These are phyloP conservation scores for Cyclina sinensis DNA, from an alignment of 1,140 invertebrate species.

Conservation along the genomic window DNA sequence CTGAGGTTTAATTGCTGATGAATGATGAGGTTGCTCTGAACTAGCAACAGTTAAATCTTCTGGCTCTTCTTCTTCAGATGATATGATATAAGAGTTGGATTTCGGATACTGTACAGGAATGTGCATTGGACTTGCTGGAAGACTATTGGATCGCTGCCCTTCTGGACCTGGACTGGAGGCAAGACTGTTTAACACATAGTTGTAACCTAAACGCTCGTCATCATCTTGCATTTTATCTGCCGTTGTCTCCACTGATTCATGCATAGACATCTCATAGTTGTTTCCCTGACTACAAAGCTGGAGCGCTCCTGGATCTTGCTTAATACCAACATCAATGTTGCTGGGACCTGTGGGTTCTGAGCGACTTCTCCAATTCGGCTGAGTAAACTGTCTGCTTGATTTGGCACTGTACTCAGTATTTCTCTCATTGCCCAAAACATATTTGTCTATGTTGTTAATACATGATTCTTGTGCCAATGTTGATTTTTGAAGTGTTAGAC, in stretches of 20 bases:
- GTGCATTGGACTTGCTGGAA: constrained; percentile 51
- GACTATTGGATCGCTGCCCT: background rate
- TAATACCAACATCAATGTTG: background rate
- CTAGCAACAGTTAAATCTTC: constrained; percentile 5
- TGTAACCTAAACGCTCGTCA: constrained; percentile 37
- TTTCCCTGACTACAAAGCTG: background rate
- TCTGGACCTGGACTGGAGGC: constrained; percentile 32
- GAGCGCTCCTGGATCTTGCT: constrained; percentile 20
- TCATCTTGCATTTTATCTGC: background rate
- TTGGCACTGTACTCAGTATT: background rate
- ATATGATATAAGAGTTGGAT: constrained; percentile 54
- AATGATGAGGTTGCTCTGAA: constrained; percentile 26
- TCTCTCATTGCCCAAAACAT: background rate
- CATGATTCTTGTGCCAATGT: background rate
- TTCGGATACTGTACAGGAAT: constrained; percentile 53
- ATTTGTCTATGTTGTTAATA: background rate
- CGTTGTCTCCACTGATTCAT: background rate
- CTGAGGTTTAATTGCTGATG: background rate
- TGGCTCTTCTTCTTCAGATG: constrained; percentile 57
- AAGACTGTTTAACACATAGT: constrained; percentile 57
- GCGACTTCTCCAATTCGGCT: constrained; percentile 46
- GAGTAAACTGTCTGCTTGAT: constrained; percentile 24
- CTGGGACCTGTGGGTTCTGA: constrained; percentile 18
- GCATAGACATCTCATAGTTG: background rate
- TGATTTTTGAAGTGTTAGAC: constrained; percentile 48